Percentiles rank a stretch among this genome's conserved stretches.
Conservation (phyloP, 1,140 invertebrate species). For the Aporrectodea caliginosa region DNA sequence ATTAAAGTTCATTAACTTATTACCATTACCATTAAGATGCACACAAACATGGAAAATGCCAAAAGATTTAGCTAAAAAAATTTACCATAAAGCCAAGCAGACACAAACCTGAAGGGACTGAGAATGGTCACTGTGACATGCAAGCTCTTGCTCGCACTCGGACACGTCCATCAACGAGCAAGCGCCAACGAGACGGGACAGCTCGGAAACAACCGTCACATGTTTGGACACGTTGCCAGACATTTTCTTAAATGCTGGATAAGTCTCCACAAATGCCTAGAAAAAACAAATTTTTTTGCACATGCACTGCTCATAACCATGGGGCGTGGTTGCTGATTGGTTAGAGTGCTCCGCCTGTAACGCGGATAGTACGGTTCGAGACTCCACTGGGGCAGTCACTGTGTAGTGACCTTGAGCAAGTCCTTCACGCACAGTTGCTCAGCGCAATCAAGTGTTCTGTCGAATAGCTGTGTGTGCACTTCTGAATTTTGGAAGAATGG, state of each 20-base stretch:
- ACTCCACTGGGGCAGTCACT: too few species aligned
- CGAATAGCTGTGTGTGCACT: too few species aligned
- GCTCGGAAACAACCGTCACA: conserved; percentile 89
- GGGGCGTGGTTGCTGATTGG: too few species aligned
- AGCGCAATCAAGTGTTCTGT: too few species aligned
- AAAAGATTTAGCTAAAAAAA: neutral
- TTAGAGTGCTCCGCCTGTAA: too few species aligned
- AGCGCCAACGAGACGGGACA: conserved; percentile 77
- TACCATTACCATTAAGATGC: neutral
- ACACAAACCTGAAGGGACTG: conserved; percentile 69
- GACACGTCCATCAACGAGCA: conserved; percentile 84
- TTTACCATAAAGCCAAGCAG: neutral
- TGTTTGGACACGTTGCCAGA: conserved; percentile 97
- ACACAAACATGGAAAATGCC: neutral
- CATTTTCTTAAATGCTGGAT: conserved; percentile 99
- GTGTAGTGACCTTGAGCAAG: too few species aligned
- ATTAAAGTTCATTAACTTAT: too few species aligned
- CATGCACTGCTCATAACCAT: too few species aligned
- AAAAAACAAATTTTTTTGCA: too few species aligned
- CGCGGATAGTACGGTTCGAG: too few species aligned
- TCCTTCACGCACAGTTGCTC: too few species aligned
- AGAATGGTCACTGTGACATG: conserved; percentile 87
- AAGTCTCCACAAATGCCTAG: conserved; percentile 88
- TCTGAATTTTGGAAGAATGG: too few species aligned
- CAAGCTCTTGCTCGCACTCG: conserved; percentile 92